Evolutionary conservation across 2,113 vertebrate species (phyloP).

Genomic region (Aythya baeri): DNA sequence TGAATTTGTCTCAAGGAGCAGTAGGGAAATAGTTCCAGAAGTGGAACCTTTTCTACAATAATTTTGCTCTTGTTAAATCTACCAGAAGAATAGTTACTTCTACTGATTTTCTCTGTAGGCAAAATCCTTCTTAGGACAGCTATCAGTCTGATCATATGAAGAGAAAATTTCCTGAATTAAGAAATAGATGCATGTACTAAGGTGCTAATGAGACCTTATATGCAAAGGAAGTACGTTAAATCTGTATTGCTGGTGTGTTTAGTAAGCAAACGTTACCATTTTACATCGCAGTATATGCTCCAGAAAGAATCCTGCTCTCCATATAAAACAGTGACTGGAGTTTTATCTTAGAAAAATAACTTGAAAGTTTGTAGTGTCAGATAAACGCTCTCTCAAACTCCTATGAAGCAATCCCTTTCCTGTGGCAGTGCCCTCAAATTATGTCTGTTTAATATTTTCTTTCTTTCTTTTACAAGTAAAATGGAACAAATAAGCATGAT

Average conservation of each 20-base stretch:
- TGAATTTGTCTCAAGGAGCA: background rate
- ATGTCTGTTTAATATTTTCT: background rate
- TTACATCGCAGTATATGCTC: background rate
- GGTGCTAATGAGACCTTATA: background rate
- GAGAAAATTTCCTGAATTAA: background rate
- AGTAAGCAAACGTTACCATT: background rate
- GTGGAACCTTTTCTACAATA: background rate
- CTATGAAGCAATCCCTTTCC: background rate
- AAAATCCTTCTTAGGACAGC: background rate
- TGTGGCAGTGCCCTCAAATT: background rate
- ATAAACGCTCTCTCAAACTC: background rate
- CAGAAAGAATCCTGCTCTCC: background rate
- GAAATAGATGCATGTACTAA: background rate
- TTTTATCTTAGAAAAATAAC: background rate
- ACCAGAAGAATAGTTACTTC: background rate
- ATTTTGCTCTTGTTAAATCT: slow-evolving; percentile 4
- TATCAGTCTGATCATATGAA: background rate
- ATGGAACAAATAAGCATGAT: background rate
- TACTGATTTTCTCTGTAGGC: background rate
- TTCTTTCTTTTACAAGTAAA: slow-evolving; percentile 38
- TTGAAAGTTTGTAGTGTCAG: background rate
- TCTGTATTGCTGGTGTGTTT: background rate
- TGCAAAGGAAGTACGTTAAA: background rate
- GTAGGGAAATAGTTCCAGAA: background rate
- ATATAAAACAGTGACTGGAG: background rate